These are phyloP conservation scores for Brachionus manjavacas DNA, from an alignment of 1,140 invertebrate genomes.

Conservation along the genomic window DNA sequence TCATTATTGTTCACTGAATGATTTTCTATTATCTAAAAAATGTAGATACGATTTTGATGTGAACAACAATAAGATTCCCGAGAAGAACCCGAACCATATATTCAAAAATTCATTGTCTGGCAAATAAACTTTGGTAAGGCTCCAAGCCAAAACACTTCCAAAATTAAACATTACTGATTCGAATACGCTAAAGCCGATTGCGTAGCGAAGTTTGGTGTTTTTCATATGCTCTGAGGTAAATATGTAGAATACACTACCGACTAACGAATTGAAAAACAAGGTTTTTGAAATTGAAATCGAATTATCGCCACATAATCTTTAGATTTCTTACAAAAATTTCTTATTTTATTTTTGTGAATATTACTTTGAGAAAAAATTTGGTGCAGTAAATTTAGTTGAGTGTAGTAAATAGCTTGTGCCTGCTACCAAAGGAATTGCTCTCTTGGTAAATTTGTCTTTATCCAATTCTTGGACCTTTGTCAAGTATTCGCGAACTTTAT, in stretches of 20 bases:
- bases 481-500: neutral
- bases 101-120: slow-evolving; percentile 5
- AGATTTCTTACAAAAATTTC: neutral
- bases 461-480: neutral
- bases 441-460: neutral
- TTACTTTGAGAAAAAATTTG: slow-evolving; percentile 30
- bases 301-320: slow-evolving; percentile 9
- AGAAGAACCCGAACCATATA: neutral
- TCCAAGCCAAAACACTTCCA: slow-evolving; percentile 3
- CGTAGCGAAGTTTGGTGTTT: neutral
- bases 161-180: slow-evolving; percentile 15
- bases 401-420: slow-evolving; percentile 9
- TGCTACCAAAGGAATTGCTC: neutral
- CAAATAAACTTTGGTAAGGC: neutral
- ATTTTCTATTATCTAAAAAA: neutral
- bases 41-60: neutral
- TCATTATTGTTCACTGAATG: neutral
- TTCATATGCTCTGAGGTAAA: slow-evolving; percentile 27
- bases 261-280: neutral
- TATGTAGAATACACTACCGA: neutral
- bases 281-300: slow-evolving; percentile 7
- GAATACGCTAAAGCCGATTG: neutral
- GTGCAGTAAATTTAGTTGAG: slow-evolving; percentile 19
- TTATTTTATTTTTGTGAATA: neutral
- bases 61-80: neutral